Percentiles rank a stretch among this genome's conserved stretches.
Conservation (phyloP, 2,113 vertebrate species). For the Cheilinus undulatus region DNA sequence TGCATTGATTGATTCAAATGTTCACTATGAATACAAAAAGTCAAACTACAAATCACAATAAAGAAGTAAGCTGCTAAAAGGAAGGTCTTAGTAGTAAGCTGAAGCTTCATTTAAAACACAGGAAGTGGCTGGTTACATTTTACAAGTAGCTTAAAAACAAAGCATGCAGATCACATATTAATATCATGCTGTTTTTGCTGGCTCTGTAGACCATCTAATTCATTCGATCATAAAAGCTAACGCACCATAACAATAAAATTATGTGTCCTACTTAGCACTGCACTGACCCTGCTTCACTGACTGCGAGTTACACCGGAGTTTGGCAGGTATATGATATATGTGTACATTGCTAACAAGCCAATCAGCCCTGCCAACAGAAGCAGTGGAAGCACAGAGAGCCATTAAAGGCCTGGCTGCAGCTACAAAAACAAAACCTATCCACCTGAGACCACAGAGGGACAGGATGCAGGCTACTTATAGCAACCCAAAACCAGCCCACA, state of each 20-base stretch:
- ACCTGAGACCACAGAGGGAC: slow-evolving; percentile 95
- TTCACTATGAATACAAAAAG: too few relatives aligned
- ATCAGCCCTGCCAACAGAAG: slow-evolving; percentile 82
- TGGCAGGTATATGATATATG: slow-evolving; percentile 64
- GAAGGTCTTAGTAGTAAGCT: too few relatives aligned
- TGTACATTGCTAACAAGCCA: slow-evolving; percentile 84
- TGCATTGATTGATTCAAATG: too few relatives aligned
- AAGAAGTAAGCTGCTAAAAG: too few relatives aligned
- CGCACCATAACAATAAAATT: neutral
- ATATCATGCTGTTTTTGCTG: neutral
- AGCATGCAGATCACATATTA: neutral
- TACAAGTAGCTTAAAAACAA: too few relatives aligned
- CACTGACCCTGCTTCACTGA: neutral
- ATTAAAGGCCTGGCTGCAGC: slow-evolving; percentile 84
- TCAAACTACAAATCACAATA: too few relatives aligned
- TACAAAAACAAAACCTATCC: slow-evolving; percentile 93
- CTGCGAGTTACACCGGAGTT: slow-evolving; percentile 28
- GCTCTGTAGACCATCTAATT: neutral
- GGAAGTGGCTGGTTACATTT: too few relatives aligned
- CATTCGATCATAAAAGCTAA: neutral
- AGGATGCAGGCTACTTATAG: slow-evolving; percentile 99
- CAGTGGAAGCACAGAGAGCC: slow-evolving; percentile 77
- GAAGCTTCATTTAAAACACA: too few relatives aligned
- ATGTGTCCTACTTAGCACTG: slow-evolving; percentile 8
- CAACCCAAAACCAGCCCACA: slow-evolving; percentile 88